phyloP scores from a whole-genome alignment of 2,888 invertebrate genomes.

The Seira ritae region DNA sequence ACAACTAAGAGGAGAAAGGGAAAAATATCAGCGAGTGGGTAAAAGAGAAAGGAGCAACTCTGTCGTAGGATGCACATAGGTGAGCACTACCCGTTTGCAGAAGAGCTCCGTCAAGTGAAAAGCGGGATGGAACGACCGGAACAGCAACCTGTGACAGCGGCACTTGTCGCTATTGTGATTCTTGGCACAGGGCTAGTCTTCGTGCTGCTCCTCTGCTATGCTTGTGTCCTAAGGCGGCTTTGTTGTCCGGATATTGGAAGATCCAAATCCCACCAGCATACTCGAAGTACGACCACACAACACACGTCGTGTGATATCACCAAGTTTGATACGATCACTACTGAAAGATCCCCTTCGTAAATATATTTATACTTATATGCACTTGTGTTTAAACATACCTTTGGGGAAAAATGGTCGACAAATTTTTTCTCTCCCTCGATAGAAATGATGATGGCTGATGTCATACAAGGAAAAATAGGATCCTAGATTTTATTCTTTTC shows the following conservation, averaged over 20 bases:
- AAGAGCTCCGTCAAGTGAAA: conserved; percentile 24
- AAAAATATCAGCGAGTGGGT: no score
- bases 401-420: no score
- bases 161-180: conserved; percentile 71
- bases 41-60: no score
- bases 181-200: conserved; percentile 78
- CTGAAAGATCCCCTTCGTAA: conserved; percentile 70
- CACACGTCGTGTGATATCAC: conserved; percentile 73
- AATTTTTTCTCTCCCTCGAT: no score
- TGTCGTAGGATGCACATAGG: not conserved
- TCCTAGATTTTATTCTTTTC: no score
- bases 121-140: conserved; percentile 26
- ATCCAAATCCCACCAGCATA: conserved; percentile 65
- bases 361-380: no score
- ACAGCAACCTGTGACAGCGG: conserved; percentile 62
- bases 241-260: conserved; percentile 78
- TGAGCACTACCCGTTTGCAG: not conserved
- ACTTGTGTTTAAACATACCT: no score
- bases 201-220: conserved; percentile 82
- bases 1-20: no score
- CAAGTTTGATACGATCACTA: conserved; percentile 70
- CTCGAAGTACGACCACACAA: conserved; percentile 69
- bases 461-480: no score
- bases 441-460: no score
- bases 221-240: conserved; percentile 81